phyloP scores from a whole-genome alignment of 2,113 vertebrate genomes.

The Alosa alosa region DNA sequence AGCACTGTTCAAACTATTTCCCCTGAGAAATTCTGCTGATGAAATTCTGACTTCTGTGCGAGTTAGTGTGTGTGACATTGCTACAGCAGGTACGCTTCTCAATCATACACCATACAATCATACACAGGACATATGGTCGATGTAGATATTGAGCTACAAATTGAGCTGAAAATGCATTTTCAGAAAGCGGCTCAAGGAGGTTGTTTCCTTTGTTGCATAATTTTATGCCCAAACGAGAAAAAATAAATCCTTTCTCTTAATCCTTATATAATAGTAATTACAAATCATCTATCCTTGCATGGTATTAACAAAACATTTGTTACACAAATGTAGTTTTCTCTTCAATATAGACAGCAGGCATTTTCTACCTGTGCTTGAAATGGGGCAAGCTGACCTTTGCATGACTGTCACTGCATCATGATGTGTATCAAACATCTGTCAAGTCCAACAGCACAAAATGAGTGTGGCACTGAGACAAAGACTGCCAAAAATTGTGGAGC shows the following conservation, averaged over 20 bases:
- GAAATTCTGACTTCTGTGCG: not conserved
- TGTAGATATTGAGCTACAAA: not conserved
- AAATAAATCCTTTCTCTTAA: conserved; percentile 38
- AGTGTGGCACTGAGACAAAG: not conserved
- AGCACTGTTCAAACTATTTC: too few species aligned
- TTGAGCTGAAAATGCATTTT: not conserved
- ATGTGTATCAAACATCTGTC: not conserved
- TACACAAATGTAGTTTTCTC: not conserved
- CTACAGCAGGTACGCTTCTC: not conserved
- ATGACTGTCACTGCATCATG: not conserved
- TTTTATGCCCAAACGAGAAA: conserved; percentile 20
- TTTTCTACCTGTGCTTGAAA: not conserved
- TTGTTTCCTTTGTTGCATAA: conserved; percentile 23
- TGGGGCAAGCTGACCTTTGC: not conserved
- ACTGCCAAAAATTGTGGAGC: not conserved
- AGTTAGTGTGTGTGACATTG: not conserved
- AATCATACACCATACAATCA: not conserved
- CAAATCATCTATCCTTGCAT: conserved; percentile 8
- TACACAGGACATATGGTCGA: not conserved
- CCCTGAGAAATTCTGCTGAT: not conserved
- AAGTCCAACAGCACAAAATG: not conserved
- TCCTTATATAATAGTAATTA: conserved; percentile 32
- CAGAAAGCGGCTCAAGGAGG: not conserved
- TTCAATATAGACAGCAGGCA: not conserved
- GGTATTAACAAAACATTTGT: not conserved